Evolutionary conservation across 2,888 invertebrate species (phyloP), one percentile per base, ranked within the genome.

Genomic region (Lepidochrysops patricia): DNA sequence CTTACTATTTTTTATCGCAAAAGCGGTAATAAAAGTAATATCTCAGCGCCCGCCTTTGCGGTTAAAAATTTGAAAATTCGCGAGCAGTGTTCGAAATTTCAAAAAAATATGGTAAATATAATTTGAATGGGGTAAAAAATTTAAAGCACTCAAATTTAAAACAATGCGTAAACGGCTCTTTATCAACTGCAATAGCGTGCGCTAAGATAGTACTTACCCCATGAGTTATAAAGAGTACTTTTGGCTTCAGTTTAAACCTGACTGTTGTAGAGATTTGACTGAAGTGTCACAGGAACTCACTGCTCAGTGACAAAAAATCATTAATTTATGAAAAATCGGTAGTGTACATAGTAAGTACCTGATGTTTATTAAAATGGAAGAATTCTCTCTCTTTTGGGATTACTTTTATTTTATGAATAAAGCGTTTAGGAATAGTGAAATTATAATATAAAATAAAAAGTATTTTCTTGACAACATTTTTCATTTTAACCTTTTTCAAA

Each of bases 341-440:
- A 15, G 9, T 50, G 5, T 35, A 19, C 50, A 52, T 35, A 25
- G 6, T 57, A 9, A 52, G 50, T 48, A 58, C 48, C 26, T 32
- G 49, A 1, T 26, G 15, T 13, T 37, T 13, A 4, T 9, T 54
- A 32, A 32, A 29, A 50, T 50, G 23, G 25, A 50, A 58, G 23
- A 50, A 50, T 58, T 58, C 58, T 58, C 52, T 58, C 50, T 35
- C 58, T 58, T 52, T 52, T 58, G 58, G 58, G 34, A 52, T 29
- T 35, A 15, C 50, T 50, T 50, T 58, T 43, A 57, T 15, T 57
- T 57, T 6, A 43, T 9, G 9, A 19, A 43, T 19, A 1, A 23
- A 43, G 23, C 43, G 7, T 43, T 43, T 43, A 43, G 7, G 19
- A 43, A 43, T 23, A 9, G 3, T 43, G 23, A 43, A 43, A 43